Evolutionary conservation across 2,113 vertebrate species (phyloP).

Genomic region (Phoenicopterus ruber): DNA sequence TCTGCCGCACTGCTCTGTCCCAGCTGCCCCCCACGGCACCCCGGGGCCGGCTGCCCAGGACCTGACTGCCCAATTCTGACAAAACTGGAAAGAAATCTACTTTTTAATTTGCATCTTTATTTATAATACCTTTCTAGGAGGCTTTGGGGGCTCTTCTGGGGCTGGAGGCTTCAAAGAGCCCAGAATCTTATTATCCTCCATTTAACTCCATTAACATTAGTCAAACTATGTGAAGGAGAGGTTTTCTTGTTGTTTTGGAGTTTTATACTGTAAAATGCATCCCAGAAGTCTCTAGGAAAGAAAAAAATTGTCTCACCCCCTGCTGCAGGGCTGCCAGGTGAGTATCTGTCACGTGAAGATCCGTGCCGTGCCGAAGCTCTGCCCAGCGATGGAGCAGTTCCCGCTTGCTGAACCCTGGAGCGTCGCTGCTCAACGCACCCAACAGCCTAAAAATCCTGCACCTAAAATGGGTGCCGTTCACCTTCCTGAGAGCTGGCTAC

Average conservation of each 20-base stretch:
- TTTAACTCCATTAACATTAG: not conserved
- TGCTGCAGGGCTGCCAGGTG: not conserved
- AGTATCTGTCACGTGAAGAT: not conserved
- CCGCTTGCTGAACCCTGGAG: not conserved
- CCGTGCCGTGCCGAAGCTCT: not conserved
- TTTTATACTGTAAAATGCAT: not conserved
- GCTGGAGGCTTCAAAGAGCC: not conserved
- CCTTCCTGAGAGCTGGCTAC: not conserved
- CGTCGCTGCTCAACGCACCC: not conserved
- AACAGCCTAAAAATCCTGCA: not conserved
- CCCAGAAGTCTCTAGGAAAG: not conserved
- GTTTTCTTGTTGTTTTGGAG: not conserved
- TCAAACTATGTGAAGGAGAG: not conserved
- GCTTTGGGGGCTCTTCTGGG: not conserved
- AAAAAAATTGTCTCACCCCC: rapidly evolving
- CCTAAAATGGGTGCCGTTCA: not conserved
- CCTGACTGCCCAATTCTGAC: not conserved
- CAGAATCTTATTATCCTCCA: not conserved
- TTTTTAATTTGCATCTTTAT: not conserved
- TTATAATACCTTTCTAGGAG: not conserved
- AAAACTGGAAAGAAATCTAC: not conserved
- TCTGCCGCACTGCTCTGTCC: not conserved
- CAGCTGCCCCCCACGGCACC: rapidly evolving
- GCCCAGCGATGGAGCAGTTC: not conserved
- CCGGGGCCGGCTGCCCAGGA: not conserved